Percentiles rank a stretch among this genome's conserved stretches.
Evolutionary conservation across 2,888 invertebrate species (phyloP).

Genomic region (Drosophila formosana): DNA sequence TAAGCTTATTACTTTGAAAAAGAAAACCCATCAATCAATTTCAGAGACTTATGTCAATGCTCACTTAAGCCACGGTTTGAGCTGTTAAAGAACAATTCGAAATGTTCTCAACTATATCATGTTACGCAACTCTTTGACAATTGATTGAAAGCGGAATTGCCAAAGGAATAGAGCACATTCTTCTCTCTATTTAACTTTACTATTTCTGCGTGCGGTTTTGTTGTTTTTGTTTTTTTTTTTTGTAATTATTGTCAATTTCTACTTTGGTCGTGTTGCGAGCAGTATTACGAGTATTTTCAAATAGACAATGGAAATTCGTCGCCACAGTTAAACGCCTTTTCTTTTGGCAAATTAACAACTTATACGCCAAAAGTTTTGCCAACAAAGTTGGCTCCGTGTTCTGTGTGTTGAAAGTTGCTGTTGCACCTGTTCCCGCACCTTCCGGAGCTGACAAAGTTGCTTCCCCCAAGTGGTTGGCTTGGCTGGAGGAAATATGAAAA

Average conservation of each 20-base stretch:
- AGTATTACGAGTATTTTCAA: constrained; percentile 31
- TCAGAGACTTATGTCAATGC: neutral
- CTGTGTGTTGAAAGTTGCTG: constrained; percentile 62
- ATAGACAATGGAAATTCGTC: constrained; percentile 58
- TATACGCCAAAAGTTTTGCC: constrained; percentile 71
- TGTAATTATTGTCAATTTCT: constrained; percentile 7
- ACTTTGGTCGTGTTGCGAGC: constrained; percentile 1
- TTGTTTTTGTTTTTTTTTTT: neutral
- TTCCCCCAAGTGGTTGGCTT: constrained; percentile 27
- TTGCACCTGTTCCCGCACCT: constrained; percentile 67
- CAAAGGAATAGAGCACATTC: neutral
- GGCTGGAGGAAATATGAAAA: constrained; percentile 61
- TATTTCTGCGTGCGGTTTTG: neutral
- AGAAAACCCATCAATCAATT: too few relatives aligned
- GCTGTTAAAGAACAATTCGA: neutral
- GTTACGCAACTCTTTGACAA: neutral
- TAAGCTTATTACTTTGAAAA: too few relatives aligned
- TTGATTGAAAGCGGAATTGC: neutral
- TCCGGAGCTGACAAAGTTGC: constrained; percentile 66
- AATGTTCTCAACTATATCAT: neutral
- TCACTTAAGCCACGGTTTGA: neutral
- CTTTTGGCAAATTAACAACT: constrained; percentile 80
- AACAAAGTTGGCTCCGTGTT: constrained; percentile 54
- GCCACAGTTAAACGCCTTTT: constrained; percentile 72
- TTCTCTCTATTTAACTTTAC: neutral